Percentiles rank a stretch among this genome's conserved stretches.
phyloP scores from a whole-genome alignment of 2,888 invertebrate species.

The Eumacrocentrus americanus region DNA sequence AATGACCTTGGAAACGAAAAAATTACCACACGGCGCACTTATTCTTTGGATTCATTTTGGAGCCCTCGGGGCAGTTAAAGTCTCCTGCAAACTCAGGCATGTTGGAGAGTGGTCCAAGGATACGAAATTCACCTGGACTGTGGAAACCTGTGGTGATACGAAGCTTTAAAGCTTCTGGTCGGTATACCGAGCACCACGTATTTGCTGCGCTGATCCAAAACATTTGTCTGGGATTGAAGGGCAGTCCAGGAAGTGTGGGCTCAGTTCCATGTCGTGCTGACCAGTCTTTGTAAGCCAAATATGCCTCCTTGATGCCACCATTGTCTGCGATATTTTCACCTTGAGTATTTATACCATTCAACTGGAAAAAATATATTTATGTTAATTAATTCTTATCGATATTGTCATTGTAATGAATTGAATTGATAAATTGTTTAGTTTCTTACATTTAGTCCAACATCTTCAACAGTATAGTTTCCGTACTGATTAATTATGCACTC shows the following conservation, averaged over 20 bases:
- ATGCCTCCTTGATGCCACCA: conserved; percentile 1
- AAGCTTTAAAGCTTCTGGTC: conserved; percentile 74
- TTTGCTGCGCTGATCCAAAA: conserved; percentile 67
- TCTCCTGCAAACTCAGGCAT: conserved; percentile 66
- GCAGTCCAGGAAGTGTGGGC: conserved; percentile 72
- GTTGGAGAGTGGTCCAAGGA: conserved; percentile 69
- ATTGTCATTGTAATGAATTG: too few species aligned
- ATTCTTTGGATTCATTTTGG: conserved; percentile 67
- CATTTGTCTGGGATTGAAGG: conserved; percentile 72
- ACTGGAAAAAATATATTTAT: not conserved
- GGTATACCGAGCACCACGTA: conserved; percentile 68
- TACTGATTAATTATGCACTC: not conserved
- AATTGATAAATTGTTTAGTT: too few species aligned
- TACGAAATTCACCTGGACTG: conserved; percentile 71
- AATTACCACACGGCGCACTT: conserved; percentile 69
- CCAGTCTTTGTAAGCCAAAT: conserved; percentile 64
- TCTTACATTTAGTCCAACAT: conserved; percentile 53
- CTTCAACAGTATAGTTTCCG: not conserved
- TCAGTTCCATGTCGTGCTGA: conserved; percentile 71
- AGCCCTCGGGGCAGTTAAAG: conserved; percentile 67
- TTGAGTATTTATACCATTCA: not conserved
- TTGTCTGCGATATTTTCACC: conserved; percentile 20
- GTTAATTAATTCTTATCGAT: too few species aligned
- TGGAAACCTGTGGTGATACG: conserved; percentile 81
- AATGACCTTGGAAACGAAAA: not conserved